Evolutionary conservation across 2,888 invertebrate genomes (phyloP).

Genomic region (Octonoba sinensis): DNA sequence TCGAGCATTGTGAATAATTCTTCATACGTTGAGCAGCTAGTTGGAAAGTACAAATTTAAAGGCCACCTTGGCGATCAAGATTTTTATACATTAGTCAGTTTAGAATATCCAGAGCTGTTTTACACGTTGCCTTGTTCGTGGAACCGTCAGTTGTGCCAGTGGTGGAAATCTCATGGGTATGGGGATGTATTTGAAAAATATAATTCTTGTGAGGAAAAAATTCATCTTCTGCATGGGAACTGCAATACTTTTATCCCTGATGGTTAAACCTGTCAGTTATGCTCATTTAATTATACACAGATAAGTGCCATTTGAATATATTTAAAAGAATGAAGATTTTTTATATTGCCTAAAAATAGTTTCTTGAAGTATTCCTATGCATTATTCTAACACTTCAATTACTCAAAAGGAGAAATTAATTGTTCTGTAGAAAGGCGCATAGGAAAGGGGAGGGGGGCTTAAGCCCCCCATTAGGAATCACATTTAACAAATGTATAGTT

Average conservation of each 20-base stretch:
- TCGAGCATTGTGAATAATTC: constrained; percentile 72
- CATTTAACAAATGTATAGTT: too few species aligned
- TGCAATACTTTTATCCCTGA: constrained; percentile 65
- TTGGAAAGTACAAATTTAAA: constrained; percentile 72
- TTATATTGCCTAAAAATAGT: too few species aligned
- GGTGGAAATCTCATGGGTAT: constrained; percentile 77
- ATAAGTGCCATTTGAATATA: background rate
- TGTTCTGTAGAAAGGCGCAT: too few species aligned
- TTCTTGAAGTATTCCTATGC: too few species aligned
- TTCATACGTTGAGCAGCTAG: constrained; percentile 68
- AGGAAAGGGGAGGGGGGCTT: too few species aligned
- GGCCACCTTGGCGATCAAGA: constrained; percentile 88
- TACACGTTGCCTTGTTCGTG: constrained; percentile 82
- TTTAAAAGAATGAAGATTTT: background rate
- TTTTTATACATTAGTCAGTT: constrained; percentile 80
- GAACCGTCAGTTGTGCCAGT: constrained; percentile 85
- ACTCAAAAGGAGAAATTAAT: too few species aligned
- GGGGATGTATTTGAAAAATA: constrained; percentile 78
- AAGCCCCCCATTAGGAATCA: too few species aligned
- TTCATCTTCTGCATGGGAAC: constrained; percentile 82
- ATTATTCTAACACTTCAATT: too few species aligned
- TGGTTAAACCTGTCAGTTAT: background rate
- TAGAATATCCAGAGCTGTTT: constrained; percentile 80
- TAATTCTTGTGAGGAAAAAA: constrained; percentile 78
- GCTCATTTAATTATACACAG: too few species aligned